Conservation (phyloP, 2,113 vertebrate genomes). For the Tachycineta bicolor region DNA sequence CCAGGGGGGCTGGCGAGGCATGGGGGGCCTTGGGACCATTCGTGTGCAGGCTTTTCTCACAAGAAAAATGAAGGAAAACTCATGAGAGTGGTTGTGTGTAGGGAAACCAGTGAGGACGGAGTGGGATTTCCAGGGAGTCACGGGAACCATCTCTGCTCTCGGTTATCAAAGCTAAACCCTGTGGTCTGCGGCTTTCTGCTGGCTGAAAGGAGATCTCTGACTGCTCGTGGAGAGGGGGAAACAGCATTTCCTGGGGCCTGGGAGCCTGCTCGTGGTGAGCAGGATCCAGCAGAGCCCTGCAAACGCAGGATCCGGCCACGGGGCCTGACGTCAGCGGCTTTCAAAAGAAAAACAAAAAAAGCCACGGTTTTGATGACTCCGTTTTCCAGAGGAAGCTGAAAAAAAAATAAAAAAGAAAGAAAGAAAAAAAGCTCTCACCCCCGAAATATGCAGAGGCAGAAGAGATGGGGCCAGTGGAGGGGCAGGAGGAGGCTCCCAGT, state of each 20-base stretch:
- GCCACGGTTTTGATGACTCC: neutral
- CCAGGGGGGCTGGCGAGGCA: accelerated
- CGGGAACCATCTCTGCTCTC: neutral
- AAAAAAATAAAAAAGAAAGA: neutral
- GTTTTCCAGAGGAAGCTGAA: neutral
- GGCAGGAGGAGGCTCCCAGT: neutral
- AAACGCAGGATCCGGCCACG: accelerated
- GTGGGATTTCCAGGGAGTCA: conserved; percentile 9
- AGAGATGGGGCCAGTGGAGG: neutral
- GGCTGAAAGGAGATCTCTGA: neutral
- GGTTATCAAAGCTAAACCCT: accelerated
- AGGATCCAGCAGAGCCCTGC: neutral
- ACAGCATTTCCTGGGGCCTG: accelerated
- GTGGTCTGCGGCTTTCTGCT: neutral
- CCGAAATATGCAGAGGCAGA: neutral
- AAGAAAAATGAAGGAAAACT: neutral
- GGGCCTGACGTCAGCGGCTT: neutral
- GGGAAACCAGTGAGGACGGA: neutral
- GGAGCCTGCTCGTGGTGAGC: accelerated
- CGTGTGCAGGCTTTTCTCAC: neutral
- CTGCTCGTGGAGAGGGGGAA: accelerated
- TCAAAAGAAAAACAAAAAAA: neutral
- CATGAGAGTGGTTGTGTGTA: accelerated
- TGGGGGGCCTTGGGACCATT: accelerated
- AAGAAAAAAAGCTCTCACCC: neutral